Percentiles rank a stretch among this genome's conserved stretches.
Conservation (phyloP, 2,888 invertebrate species). For the Coenonympha glycerion region DNA sequence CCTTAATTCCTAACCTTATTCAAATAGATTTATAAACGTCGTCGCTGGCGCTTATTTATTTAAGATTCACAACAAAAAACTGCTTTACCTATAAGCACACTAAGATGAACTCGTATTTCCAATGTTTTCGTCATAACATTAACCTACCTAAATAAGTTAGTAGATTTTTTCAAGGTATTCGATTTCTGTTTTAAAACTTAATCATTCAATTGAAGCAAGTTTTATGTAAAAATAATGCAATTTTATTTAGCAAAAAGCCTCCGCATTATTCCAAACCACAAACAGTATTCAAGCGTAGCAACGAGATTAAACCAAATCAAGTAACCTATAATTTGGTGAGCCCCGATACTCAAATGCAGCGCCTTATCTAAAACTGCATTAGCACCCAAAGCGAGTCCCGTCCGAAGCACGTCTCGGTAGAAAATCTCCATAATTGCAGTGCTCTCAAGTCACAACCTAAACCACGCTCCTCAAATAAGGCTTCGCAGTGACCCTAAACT, state of each 20-base stretch:
- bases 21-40: too few relatives aligned
- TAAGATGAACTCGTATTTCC: too few relatives aligned
- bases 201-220: too few relatives aligned
- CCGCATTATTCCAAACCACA: not conserved
- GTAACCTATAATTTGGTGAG: constrained; percentile 6
- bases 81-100: too few relatives aligned
- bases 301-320: constrained; percentile 3
- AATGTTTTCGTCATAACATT: too few relatives aligned
- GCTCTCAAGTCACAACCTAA: constrained; percentile 24
- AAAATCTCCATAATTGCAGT: constrained; percentile 48
- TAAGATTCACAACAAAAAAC: too few relatives aligned
- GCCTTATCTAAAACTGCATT: constrained; percentile 29
- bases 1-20: too few relatives aligned
- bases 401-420: constrained; percentile 25
- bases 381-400: constrained; percentile 22
- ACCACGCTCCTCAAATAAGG: constrained; percentile 50
- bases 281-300: not conserved
- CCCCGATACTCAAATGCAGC: not conserved
- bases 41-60: too few relatives aligned
- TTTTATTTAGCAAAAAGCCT: not conserved
- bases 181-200: too few relatives aligned
- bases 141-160: too few relatives aligned
- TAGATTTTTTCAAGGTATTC: too few relatives aligned
- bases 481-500: constrained; percentile 52
- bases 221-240: too few relatives aligned